phyloP scores from a whole-genome alignment of 1,140 invertebrate species.

The Nebria ingens region DNA sequence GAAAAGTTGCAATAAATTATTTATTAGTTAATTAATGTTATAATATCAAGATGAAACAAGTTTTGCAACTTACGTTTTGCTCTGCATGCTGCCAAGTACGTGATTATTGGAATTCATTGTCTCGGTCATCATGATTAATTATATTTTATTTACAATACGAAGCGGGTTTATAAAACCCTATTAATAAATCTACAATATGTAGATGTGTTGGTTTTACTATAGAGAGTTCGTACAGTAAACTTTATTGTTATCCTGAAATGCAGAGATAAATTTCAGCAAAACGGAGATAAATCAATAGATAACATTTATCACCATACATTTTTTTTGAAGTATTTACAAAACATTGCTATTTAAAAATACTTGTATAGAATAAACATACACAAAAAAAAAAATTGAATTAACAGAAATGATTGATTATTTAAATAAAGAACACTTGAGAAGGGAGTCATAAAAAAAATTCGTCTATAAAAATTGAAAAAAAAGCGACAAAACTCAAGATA shows the following conservation, averaged over 20 bases:
- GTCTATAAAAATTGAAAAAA: no score
- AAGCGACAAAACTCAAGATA: no score
- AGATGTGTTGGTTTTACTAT: slow-evolving; percentile 12
- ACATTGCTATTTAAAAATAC: no score
- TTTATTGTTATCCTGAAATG: not conserved
- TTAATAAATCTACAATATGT: slow-evolving; percentile 29
- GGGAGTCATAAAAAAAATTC: no score
- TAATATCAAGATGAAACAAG: not conserved
- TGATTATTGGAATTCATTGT: slow-evolving; percentile 32
- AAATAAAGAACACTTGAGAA: no score
- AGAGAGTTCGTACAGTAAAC: not conserved
- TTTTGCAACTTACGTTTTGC: slow-evolving; percentile 29
- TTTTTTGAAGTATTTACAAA: no score
- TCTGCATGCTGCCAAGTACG: slow-evolving; percentile 26
- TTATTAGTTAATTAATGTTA: not conserved
- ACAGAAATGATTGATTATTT: no score
- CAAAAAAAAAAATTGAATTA: no score
- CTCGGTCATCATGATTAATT: slow-evolving; percentile 33
- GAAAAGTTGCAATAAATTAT: slow-evolving; percentile 2
- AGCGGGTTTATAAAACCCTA: slow-evolving; percentile 33
- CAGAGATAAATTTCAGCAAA: no score
- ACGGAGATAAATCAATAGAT: no score
- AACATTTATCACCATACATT: no score
- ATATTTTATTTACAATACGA: slow-evolving; percentile 18
- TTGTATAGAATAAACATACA: no score